Base-by-base conservation (phyloP, 2,113 vertebrate species). In the Athene cunicularia region DNA sequence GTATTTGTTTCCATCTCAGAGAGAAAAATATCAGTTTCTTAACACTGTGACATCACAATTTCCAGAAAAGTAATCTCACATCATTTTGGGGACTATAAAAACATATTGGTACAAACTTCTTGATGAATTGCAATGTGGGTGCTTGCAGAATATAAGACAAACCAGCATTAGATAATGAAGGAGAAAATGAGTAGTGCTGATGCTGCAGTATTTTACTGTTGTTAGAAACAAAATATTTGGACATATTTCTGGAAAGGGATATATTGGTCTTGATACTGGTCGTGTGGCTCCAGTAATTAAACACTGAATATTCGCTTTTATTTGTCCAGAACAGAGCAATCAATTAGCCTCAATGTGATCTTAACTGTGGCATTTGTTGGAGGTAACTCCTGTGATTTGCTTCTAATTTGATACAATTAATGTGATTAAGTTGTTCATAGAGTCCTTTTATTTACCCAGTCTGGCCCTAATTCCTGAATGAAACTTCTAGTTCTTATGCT, bases 31-130 rank as follows among this genome's bases (percentile, higher is more conserved):
- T 11, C 49, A 24, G 14, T 86, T 94, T 84, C 19, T 83, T 84
- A 68, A 58, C 1, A 6, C 23, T 43, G 23, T 0, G 0, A 53
- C 3, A 13, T 81, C 0, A 8, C 70, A 56, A 39, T 62, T 90
- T 93, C 47, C 37, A 77, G 68, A 74, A 62, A 92, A 90, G 32
- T 45, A 33, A 92, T 92, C 74, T 90, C 26, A 8, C 33, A 49
- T 33, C 1, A 24, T 66, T 90, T 92, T 63, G 39, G 33, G 12
- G 24, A 60, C 14, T 62, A 58, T 32, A 74, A 53, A 35, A 80
- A n/a, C 47, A 39, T 49, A 71, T 84, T 87, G 60, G 35, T 80
- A 37, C 10, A 73, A 93, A 90, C 7, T 47, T 81, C 30, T 73
- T 80, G n/a, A 88, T 3, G 20, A 89, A 60, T 77, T 80, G 37